A percentile compares a stretch with the other conserved stretches of the same genome.
These are phyloP conservation scores for Pelochelys cantorii DNA, from an alignment of 2,797 vertebrate genomes.

Conservation along the genomic window DNA sequence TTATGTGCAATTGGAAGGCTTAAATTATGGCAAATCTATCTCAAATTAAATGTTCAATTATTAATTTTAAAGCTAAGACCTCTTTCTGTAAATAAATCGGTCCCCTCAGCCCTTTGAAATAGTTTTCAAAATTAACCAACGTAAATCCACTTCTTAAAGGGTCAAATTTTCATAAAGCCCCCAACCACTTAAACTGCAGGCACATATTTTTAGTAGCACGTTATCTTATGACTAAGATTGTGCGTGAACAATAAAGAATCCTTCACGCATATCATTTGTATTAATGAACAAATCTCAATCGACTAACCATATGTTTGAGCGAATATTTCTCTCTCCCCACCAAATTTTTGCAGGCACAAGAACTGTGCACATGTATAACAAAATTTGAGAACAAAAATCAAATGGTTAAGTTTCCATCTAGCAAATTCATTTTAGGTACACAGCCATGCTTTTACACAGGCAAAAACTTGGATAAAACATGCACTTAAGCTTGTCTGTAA, in stretches of 20 bases:
- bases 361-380: background rate
- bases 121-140: background rate
- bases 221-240: background rate
- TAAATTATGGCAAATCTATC: background rate
- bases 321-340: background rate
- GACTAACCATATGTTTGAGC: background rate
- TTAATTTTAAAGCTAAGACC: background rate
- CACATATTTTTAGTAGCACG: background rate
- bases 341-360: background rate
- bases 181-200: background rate
- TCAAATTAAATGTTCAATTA: background rate
- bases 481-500: background rate
- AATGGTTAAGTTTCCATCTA: background rate
- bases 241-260: background rate
- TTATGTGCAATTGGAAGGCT: background rate
- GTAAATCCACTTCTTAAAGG: background rate
- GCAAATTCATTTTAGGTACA: background rate
- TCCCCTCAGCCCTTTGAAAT: background rate
- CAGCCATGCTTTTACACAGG: background rate
- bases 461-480: background rate
- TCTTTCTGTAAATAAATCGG: background rate
- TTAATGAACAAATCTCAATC: background rate
- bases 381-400: background rate
- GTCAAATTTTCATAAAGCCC: background rate
- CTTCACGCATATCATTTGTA: background rate